These are phyloP conservation scores for Sphenopsis melanotis DNA, from an alignment of 2,797 vertebrate genomes.

Conservation along the genomic window DNA sequence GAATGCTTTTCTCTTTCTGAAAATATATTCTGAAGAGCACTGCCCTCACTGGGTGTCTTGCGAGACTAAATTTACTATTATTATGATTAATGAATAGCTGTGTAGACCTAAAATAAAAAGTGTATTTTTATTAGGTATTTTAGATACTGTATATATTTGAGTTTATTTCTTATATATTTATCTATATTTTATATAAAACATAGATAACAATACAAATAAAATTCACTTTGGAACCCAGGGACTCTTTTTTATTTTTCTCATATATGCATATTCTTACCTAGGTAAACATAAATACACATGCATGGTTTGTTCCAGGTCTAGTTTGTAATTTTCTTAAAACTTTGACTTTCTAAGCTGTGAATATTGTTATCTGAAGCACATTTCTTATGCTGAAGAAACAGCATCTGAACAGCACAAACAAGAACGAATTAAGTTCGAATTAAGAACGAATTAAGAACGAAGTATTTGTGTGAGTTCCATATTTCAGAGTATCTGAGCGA, in stretches of 20 bases:
- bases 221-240: neutral
- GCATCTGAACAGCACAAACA: neutral
- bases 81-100: neutral
- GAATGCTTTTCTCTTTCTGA: neutral
- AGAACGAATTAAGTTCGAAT: neutral
- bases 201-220: neutral
- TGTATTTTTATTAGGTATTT: neutral
- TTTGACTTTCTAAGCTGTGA: neutral
- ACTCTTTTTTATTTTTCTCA: neutral
- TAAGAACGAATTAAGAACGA: too few species aligned
- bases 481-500: neutral
- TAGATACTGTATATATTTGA: neutral
- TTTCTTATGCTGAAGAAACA: neutral
- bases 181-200: neutral
- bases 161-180: neutral
- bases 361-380: neutral
- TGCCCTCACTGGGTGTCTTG: neutral
- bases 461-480: neutral
- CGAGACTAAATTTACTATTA: neutral
- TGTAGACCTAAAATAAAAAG: neutral
- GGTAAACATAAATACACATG: neutral
- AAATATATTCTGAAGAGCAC: neutral
- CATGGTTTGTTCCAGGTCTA: neutral
- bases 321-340: neutral
- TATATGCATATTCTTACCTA: neutral